Percentiles rank a stretch among this genome's conserved stretches.
Conservation (phyloP, 2,888 invertebrate species). For the Cotesia congregata region DNA sequence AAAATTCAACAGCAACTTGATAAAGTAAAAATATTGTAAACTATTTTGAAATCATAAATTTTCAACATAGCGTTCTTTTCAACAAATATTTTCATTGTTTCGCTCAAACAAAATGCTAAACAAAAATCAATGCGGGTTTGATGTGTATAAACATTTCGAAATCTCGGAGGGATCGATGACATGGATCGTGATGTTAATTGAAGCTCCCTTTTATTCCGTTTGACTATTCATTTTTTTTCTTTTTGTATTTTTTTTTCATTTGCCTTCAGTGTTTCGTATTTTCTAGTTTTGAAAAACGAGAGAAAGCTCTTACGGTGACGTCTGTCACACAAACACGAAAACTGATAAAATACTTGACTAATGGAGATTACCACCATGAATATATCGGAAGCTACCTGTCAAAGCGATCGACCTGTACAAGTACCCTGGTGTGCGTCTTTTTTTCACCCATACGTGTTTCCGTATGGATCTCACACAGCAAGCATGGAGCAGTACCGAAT, state of each 20-base stretch:
- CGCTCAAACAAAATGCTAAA: neutral
- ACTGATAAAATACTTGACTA: slow-evolving; percentile 28
- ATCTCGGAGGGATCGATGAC: neutral
- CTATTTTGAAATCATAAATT: too few species aligned
- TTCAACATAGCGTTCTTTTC: too few species aligned
- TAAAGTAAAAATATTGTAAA: too few species aligned
- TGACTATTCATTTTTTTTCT: neutral
- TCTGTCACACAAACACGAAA: slow-evolving; percentile 3
- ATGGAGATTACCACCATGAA: slow-evolving; percentile 34
- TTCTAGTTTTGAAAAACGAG: neutral
- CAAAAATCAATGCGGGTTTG: neutral
- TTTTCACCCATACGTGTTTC: neutral
- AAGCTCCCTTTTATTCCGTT: slow-evolving; percentile 7
- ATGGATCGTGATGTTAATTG: slow-evolving; percentile 21
- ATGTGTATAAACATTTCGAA: slow-evolving; percentile 1
- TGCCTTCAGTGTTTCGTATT: neutral
- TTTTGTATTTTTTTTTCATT: neutral
- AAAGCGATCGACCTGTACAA: slow-evolving; percentile 25
- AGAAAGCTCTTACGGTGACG: slow-evolving; percentile 18
- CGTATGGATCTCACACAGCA: neutral
- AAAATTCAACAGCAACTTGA: too few species aligned
- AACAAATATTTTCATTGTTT: neutral
- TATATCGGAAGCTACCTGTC: slow-evolving; percentile 27
- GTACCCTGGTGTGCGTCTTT: slow-evolving; percentile 10
- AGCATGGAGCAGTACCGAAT: neutral